Evolutionary conservation across 2,888 invertebrate genomes (phyloP).

Genomic region (Spisula solida): DNA sequence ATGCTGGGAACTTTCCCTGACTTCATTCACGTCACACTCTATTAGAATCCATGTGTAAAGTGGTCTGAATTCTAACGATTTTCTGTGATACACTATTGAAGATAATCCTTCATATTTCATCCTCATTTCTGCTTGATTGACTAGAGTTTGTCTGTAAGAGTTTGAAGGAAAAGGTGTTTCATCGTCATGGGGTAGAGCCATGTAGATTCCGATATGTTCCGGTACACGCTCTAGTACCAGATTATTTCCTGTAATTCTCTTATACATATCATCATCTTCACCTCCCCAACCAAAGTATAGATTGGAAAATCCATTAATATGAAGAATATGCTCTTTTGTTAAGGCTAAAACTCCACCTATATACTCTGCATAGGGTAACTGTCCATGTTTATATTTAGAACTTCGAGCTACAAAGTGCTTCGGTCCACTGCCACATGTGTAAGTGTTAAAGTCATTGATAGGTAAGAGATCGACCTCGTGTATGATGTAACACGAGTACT

Average conservation of each 20-base stretch:
- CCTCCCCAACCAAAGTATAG: conserved; percentile 58
- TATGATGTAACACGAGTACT: conserved; percentile 60
- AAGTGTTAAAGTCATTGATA: conserved; percentile 52
- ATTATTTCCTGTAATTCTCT: conserved; percentile 33
- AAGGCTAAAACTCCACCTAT: conserved; percentile 55
- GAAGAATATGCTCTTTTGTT: conserved; percentile 4
- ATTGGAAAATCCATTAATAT: conserved; percentile 51
- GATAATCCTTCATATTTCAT: conserved; percentile 45
- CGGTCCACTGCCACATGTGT: conserved; percentile 50
- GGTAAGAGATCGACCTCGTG: conserved; percentile 63
- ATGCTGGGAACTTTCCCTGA: conserved; percentile 29
- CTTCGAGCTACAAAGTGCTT: conserved; percentile 46
- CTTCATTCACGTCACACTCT: conserved; percentile 39
- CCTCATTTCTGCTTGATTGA: conserved; percentile 33
- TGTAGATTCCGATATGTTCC: conserved; percentile 40
- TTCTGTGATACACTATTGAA: conserved; percentile 37
- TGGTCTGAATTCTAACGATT: conserved; percentile 52
- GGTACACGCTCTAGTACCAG: conserved; percentile 41
- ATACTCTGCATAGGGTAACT: conserved; percentile 37
- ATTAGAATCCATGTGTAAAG: conserved; percentile 56
- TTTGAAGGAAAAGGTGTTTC: conserved; percentile 52
- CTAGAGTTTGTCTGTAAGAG: conserved; percentile 39
- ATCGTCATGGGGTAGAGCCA: conserved; percentile 41
- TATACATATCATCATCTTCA: conserved; percentile 51
- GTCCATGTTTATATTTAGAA: conserved; percentile 37